Evolutionary conservation across 2,113 vertebrate genomes (phyloP).

Genomic region (Elephas maximus): DNA sequence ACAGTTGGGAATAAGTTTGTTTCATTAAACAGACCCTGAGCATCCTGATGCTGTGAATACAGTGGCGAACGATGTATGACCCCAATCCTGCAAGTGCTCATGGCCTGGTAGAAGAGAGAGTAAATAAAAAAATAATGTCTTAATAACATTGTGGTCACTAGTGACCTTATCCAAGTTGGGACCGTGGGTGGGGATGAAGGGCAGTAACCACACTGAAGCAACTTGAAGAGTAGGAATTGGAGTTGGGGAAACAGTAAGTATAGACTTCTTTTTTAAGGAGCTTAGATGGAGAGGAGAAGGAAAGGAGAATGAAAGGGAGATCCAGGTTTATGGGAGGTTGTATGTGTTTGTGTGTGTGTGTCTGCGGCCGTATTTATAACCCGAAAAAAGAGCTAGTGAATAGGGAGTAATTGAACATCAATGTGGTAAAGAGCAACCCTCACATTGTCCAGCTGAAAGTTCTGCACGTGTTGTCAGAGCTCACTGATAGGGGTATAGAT

Average conservation of each 20-base stretch:
- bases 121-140: conserved; percentile 11
- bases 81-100: neutral
- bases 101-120: neutral
- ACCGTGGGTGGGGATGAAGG: neutral
- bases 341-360: neutral
- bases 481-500: neutral
- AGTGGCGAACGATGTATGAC: neutral
- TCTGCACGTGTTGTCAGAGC: neutral
- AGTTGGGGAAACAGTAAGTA: neutral
- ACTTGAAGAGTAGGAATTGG: neutral
- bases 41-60: neutral
- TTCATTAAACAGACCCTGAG: neutral
- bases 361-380: neutral
- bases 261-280: neutral
- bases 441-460: neutral
- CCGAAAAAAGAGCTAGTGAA: neutral
- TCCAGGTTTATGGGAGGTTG: neutral
- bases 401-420: conserved; percentile 26
- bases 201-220: neutral
- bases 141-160: neutral
- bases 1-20: neutral
- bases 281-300: neutral
- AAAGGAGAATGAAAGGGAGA: neutral
- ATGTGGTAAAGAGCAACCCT: neutral
- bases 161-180: conserved; percentile 13